These are phyloP conservation scores for Bombylius discolor DNA, from an alignment of 2,888 invertebrate species.

Conservation along the genomic window DNA sequence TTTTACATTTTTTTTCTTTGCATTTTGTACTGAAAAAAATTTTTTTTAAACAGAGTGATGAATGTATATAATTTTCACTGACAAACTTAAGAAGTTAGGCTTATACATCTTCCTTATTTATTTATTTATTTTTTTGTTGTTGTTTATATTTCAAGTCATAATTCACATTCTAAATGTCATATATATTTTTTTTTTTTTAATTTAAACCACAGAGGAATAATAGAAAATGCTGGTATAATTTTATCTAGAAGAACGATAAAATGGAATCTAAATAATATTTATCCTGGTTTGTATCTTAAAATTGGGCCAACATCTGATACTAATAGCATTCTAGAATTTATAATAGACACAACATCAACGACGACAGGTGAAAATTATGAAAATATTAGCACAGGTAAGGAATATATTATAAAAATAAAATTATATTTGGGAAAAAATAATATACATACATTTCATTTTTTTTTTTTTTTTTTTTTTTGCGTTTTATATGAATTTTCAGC, in stretches of 20 bases:
- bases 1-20: too few species aligned
- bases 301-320: constrained; percentile 58
- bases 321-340: constrained; percentile 62
- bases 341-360: constrained; percentile 47
- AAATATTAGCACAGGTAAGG: background rate
- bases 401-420: background rate
- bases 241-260: constrained; percentile 58
- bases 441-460: background rate
- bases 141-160: too few species aligned
- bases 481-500: constrained; percentile 42
- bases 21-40: too few species aligned
- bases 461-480: background rate
- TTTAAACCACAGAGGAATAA: constrained; percentile 26
- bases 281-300: constrained; percentile 62
- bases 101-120: too few species aligned
- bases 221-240: constrained; percentile 53
- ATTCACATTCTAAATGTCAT: too few species aligned
- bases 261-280: constrained; percentile 59
- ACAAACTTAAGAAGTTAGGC: too few species aligned
- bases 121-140: too few species aligned
- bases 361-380: constrained; percentile 19
- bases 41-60: too few species aligned
- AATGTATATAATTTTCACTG: too few species aligned
- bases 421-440: background rate
- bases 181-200: too few species aligned